Percentiles rank a stretch among this genome's conserved stretches.
These are phyloP conservation scores for Melanotaenia duboulayi DNA, from an alignment of 2,113 vertebrate species.

Conservation along the genomic window DNA sequence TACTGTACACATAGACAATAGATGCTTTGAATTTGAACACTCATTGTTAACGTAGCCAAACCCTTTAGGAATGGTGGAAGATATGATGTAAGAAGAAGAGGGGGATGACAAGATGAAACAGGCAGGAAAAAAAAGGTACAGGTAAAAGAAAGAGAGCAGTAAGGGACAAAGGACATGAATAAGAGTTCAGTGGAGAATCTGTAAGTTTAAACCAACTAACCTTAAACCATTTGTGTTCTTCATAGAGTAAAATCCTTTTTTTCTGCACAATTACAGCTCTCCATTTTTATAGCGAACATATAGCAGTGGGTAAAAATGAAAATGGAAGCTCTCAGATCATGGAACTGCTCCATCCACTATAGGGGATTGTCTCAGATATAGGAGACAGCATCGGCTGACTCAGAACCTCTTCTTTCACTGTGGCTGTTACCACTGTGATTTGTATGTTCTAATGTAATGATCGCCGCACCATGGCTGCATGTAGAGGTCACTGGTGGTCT, in stretches of 20 bases:
- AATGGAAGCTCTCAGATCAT: conserved; percentile 32
- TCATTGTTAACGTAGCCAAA: conserved; percentile 23
- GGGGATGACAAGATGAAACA: neutral
- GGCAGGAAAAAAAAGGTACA: conserved; percentile 11
- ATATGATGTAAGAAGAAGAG: conserved; percentile 1
- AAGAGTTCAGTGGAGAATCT: neutral
- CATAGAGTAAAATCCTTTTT: conserved; percentile 7
- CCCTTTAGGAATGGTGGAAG: conserved; percentile 9
- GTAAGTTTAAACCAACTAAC: conserved; percentile 4
- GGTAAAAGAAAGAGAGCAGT: neutral
- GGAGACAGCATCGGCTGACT: conserved; percentile 33
- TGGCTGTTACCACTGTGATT: conserved; percentile 49
- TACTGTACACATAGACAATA: no score
- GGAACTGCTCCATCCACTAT: conserved; percentile 6
- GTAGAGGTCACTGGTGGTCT: conserved; percentile 44
- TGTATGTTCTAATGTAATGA: conserved; percentile 52
- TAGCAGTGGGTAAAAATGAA: conserved; percentile 36
- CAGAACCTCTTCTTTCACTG: conserved; percentile 29
- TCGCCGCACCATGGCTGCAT: conserved; percentile 17
- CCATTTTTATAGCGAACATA: conserved; percentile 23
- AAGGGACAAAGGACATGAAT: neutral
- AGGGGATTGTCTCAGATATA: conserved; percentile 39
- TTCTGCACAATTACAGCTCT: conserved; percentile 37
- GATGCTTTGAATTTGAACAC: no score
- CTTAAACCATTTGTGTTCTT: conserved; percentile 14